These are phyloP conservation scores for Drosophila gunungcola DNA, from an alignment of 1,140 invertebrate species.

Conservation along the genomic window DNA sequence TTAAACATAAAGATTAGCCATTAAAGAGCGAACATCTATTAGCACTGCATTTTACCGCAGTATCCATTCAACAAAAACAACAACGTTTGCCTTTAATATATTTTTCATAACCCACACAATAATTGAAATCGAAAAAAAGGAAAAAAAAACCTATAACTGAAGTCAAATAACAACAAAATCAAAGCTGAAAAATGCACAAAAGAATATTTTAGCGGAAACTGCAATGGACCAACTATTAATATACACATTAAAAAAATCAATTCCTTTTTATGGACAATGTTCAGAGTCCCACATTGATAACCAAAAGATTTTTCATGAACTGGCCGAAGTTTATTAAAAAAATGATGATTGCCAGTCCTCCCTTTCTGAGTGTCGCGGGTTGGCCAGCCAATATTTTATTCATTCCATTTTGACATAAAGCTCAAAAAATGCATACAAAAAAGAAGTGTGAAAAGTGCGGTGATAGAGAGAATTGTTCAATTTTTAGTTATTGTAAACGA, in stretches of 20 bases:
- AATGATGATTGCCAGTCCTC: constrained; percentile 6
- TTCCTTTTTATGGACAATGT: constrained; percentile 46
- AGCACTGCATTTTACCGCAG: not conserved
- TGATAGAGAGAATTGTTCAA: constrained; percentile 35
- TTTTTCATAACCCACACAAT: constrained; percentile 13
- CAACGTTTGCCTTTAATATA: constrained; percentile 34
- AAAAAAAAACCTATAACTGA: constrained; percentile 2
- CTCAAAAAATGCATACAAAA: constrained; percentile 35
- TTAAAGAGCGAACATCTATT: not conserved
- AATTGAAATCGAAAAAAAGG: constrained; percentile 19
- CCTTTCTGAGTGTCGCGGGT: constrained; percentile 31
- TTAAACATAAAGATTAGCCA: not conserved
- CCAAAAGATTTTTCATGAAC: constrained; percentile 72
- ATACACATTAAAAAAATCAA: constrained; percentile 48
- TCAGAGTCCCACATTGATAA: constrained; percentile 44
- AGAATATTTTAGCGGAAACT: constrained; percentile 59
- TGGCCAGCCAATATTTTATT: constrained; percentile 73
- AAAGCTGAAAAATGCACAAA: constrained; percentile 44
- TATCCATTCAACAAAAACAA: constrained; percentile 14
- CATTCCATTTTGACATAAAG: constrained; percentile 64
- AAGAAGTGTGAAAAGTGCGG: constrained; percentile 28
- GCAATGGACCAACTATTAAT: constrained; percentile 32
- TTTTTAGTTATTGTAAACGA: constrained; percentile 72
- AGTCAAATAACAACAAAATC: constrained; percentile 22
- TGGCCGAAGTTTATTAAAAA: constrained; percentile 74